phyloP scores from a whole-genome alignment of 2,888 invertebrate genomes.

The Neoascia interrupta region DNA sequence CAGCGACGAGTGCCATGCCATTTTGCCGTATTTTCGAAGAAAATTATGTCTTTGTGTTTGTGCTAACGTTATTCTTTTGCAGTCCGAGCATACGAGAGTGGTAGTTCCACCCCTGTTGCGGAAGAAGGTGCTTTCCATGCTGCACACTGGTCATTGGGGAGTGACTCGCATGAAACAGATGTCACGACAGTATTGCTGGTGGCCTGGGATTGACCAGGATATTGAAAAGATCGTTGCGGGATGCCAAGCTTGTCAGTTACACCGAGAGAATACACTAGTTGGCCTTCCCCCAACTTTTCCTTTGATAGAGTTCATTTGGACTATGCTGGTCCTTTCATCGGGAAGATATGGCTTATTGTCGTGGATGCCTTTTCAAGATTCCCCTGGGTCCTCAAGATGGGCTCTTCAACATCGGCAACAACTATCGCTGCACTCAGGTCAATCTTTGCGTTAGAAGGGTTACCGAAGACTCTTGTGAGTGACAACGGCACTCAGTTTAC shows the following conservation, averaged over 20 bases:
- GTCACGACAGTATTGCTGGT: background rate
- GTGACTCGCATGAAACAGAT: conserved; percentile 17
- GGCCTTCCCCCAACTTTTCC: no score
- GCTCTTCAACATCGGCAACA: no score
- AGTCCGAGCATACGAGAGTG: conserved; percentile 1
- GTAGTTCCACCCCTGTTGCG: background rate
- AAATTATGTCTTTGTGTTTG: background rate
- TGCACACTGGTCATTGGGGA: conserved; percentile 32
- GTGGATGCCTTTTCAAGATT: no score
- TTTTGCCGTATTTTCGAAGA: background rate
- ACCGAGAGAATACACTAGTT: background rate
- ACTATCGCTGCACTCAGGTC: no score
- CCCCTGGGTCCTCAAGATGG: no score
- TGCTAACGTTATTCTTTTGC: background rate
- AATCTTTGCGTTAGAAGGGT: no score
- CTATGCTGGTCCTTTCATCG: no score
- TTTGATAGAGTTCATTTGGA: no score
- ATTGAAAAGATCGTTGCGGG: background rate
- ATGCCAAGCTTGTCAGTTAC: conserved; percentile 5
- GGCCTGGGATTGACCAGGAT: background rate
- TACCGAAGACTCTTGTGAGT: no score
- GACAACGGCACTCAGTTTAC: no score
- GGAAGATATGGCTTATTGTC: no score
- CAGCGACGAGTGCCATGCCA: background rate
- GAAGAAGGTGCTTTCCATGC: background rate